A percentile compares a stretch with the other conserved stretches of the same genome.
These are phyloP conservation scores for Actinostola sp. DNA, from an alignment of 92 coral and sea anemone species.

Conservation along the genomic window DNA sequence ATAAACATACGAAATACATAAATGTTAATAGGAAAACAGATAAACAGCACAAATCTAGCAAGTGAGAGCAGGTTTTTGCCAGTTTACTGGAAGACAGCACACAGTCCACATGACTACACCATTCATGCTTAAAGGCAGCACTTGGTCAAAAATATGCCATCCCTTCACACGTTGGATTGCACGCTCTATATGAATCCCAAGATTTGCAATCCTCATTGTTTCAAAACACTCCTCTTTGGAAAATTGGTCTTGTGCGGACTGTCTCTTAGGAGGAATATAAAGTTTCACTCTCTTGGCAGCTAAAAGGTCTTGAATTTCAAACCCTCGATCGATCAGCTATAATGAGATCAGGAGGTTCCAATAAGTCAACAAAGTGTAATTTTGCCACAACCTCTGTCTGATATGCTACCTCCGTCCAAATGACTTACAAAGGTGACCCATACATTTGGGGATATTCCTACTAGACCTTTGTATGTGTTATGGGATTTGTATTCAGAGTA, in stretches of 20 bases:
- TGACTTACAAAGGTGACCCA: conserved; percentile 62
- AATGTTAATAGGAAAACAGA: too few relatives aligned
- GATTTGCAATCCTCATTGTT: conserved; percentile 66
- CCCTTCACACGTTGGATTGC: conserved; percentile 69
- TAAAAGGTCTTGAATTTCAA: conserved; percentile 56
- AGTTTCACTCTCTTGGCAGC: conserved; percentile 40
- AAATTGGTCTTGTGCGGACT: conserved; percentile 49
- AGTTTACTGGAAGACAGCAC: conserved; percentile 59
- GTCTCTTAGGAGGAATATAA: conserved; percentile 53
- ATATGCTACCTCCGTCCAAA: conserved; percentile 64
- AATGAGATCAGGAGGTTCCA: conserved; percentile 48
- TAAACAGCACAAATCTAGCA: conserved; percentile 9
- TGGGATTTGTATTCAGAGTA: conserved; percentile 68
- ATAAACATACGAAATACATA: too few relatives aligned
- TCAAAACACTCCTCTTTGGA: conserved; percentile 59
- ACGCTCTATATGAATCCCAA: conserved; percentile 65
- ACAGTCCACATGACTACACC: conserved; percentile 57
- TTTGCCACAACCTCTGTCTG: conserved; percentile 63
- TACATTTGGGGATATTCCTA: conserved; percentile 69
- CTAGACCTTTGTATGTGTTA: conserved; percentile 64
- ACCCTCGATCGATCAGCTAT: conserved; percentile 66
- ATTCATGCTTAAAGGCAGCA: conserved; percentile 60
- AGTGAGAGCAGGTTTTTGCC: conserved; percentile 55
- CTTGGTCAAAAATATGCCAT: conserved; percentile 70
- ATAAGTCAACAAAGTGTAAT: conserved; percentile 47